phyloP scores from a whole-genome alignment of 2,888 invertebrate species.

The Cynaeus angustus region DNA sequence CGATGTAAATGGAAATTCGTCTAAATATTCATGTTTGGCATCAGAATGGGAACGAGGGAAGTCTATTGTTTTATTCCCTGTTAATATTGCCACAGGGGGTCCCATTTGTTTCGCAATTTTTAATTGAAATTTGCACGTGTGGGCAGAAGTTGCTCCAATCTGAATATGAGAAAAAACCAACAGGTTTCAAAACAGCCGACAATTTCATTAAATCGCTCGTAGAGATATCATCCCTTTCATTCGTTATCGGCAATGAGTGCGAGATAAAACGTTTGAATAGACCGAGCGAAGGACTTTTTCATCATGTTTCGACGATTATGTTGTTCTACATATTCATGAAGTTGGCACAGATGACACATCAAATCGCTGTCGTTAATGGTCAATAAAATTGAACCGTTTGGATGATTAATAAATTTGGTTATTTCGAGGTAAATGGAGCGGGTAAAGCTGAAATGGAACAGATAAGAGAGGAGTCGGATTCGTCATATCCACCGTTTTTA shows the following conservation, averaged over 20 bases:
- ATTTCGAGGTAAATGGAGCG: conserved; percentile 3
- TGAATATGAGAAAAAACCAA: conserved; percentile 13
- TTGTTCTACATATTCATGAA: conserved; percentile 34
- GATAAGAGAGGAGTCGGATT: not conserved
- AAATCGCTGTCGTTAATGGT: conserved; percentile 21
- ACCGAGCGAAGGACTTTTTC: conserved; percentile 7
- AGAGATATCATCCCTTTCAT: conserved; percentile 29
- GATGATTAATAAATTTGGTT: conserved; percentile 22
- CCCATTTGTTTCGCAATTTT: not conserved
- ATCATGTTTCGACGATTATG: conserved; percentile 15
- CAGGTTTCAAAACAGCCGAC: conserved; percentile 20
- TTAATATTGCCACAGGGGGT: not conserved
- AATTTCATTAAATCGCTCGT: conserved; percentile 27
- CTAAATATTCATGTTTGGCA: conserved; percentile 30
- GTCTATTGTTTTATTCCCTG: conserved; percentile 6
- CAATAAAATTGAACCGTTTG: conserved; percentile 21
- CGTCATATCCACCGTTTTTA: not conserved
- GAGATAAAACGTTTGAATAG: conserved; percentile 13
- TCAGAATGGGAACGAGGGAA: conserved; percentile 2
- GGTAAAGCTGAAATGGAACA: not conserved
- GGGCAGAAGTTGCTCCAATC: conserved; percentile 2
- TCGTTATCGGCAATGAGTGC: conserved; percentile 15
- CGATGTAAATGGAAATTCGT: conserved; percentile 23
- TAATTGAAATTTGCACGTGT: conserved; percentile 15
- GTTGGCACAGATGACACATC: conserved; percentile 17